Percentiles rank a stretch among this genome's conserved stretches.
phyloP scores from a whole-genome alignment of 2,888 invertebrate species.

The Scaptomyza flava region DNA sequence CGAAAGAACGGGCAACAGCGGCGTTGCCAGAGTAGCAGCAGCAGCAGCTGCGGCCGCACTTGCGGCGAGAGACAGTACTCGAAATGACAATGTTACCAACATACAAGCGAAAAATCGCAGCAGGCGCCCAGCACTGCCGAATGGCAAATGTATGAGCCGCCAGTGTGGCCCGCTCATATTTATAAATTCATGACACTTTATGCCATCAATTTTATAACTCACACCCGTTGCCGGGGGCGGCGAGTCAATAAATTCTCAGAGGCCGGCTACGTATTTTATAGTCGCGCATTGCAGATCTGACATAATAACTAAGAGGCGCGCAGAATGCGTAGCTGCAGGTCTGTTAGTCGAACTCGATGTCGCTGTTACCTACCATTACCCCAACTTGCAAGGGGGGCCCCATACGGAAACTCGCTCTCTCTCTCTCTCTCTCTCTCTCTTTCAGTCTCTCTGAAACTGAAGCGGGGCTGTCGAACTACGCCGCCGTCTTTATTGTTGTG shows the following conservation, averaged over 20 bases:
- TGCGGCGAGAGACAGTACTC: conserved; percentile 42
- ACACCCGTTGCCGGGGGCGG: conserved; percentile 72
- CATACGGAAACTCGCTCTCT: conserved; percentile 1
- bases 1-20: conserved; percentile 41
- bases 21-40: conserved; percentile 71
- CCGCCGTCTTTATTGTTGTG: conserved; percentile 21
- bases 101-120: conserved; percentile 74
- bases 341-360: conserved; percentile 47
- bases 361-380: conserved; percentile 45
- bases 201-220: conserved; percentile 80
- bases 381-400: not conserved
- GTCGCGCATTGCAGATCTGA: conserved; percentile 82
- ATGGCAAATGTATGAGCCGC: not conserved
- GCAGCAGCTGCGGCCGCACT: conserved; percentile 22
- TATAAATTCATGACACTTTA: conserved; percentile 76
- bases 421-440: conserved; percentile 8
- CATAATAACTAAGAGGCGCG: conserved; percentile 81
- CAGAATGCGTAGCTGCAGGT: conserved; percentile 73
- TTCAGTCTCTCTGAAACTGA: conserved; percentile 10
- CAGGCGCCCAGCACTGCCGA: conserved; percentile 61
- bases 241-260: conserved; percentile 81
- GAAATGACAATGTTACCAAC: conserved; percentile 80
- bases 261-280: conserved; percentile 80
- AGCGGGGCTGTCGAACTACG: conserved; percentile 16
- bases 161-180: conserved; percentile 48